Conservation (phyloP, 2,888 invertebrate genomes). For the Bellardia pandia region DNA sequence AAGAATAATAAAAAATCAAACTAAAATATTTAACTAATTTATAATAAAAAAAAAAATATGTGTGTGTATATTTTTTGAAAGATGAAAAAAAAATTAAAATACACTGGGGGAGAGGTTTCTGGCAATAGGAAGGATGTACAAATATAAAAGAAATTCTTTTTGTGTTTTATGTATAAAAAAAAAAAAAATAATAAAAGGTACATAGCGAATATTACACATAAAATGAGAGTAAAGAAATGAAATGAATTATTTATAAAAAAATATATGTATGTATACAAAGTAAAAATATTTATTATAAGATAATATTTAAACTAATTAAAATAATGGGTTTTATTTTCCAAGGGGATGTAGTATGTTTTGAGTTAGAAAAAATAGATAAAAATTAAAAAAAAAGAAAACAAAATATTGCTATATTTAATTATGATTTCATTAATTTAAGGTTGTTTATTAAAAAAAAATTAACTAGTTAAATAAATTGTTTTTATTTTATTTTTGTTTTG, state of each 20-base stretch:
- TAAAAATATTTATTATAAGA: constrained; percentile 17
- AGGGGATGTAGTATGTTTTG: constrained; percentile 33
- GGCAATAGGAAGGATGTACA: constrained; percentile 8
- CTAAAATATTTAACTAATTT: constrained; percentile 84
- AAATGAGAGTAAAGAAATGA: constrained; percentile 64
- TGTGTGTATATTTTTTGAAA: constrained; percentile 50
- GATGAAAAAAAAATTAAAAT: constrained; percentile 50
- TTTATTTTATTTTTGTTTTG: constrained; percentile 47
- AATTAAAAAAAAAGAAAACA: constrained; percentile 63
- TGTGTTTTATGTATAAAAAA: constrained; percentile 42
- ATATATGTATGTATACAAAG: constrained; percentile 46
- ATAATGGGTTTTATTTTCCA: constrained; percentile 31
- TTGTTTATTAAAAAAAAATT: constrained; percentile 69
- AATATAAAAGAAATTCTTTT: constrained; percentile 34
- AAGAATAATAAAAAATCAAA: constrained; percentile 81
- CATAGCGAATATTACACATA: constrained; percentile 74
- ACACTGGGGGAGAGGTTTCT: constrained; percentile 35
- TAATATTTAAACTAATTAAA: constrained; percentile 65
- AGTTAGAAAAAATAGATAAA: constrained; percentile 19
- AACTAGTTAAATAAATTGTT: constrained; percentile 70
- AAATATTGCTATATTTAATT: constrained; percentile 69
- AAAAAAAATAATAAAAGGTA: constrained; percentile 69
- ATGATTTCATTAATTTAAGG: constrained; percentile 57
- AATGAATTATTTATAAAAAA: constrained; percentile 49
- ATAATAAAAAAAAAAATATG: constrained; percentile 77